Evolutionary conservation across 1,140 invertebrate species (phyloP).

Genomic region (Caenorhabditis brenneri): DNA sequence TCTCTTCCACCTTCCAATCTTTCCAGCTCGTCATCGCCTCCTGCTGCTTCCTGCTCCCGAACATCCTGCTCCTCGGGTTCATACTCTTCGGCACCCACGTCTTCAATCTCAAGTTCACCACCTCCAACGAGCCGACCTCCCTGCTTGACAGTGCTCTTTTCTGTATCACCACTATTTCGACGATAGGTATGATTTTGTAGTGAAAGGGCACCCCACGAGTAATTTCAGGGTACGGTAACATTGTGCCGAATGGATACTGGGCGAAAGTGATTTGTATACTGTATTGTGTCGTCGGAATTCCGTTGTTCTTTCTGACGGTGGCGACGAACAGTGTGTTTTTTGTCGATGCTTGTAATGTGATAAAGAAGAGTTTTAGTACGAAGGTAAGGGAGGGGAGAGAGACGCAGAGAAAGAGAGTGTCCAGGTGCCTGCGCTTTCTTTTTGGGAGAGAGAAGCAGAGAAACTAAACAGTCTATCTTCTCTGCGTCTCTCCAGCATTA

Average conservation of each 20-base stretch:
- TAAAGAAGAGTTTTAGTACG: constrained; percentile 42
- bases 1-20: too few relatives aligned
- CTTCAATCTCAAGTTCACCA: neutral
- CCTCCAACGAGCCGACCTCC: neutral
- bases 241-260: neutral
- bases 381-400: too few relatives aligned
- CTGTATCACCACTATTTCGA: constrained; percentile 51
- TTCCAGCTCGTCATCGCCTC: constrained; percentile 20
- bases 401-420: too few relatives aligned
- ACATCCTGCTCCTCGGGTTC: neutral
- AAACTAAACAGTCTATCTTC: too few relatives aligned
- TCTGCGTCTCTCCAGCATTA: too few relatives aligned
- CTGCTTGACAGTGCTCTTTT: constrained; percentile 44
- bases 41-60: neutral
- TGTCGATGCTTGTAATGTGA: constrained; percentile 40
- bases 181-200: constrained; percentile 49
- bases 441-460: too few relatives aligned
- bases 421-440: too few relatives aligned
- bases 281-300: constrained; percentile 51
- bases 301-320: constrained; percentile 48
- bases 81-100: constrained; percentile 11
- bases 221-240: constrained; percentile 55
- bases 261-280: constrained; percentile 47
- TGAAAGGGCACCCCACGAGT: too few relatives aligned
- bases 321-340: constrained; percentile 50